phyloP scores from a whole-genome alignment of 2,888 invertebrate genomes.

The Euclidia mi region DNA sequence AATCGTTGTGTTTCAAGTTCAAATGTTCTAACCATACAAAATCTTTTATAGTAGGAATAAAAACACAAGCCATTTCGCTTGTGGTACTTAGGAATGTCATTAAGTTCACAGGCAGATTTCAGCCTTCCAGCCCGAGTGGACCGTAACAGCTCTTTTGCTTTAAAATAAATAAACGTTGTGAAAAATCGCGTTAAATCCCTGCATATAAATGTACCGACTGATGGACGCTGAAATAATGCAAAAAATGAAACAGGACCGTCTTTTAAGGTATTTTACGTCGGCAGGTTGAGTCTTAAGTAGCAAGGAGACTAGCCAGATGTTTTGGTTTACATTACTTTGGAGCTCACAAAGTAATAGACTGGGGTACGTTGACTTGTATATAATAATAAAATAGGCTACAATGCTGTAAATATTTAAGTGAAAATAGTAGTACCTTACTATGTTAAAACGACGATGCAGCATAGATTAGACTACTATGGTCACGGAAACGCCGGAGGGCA shows the following conservation, averaged over 20 bases:
- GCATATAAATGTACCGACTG: constrained; percentile 24
- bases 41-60: neutral
- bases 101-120: constrained; percentile 4
- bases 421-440: too few species aligned
- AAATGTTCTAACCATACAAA: too few species aligned
- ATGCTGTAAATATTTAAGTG: too few species aligned
- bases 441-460: too few species aligned
- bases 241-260: constrained; percentile 22
- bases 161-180: constrained; percentile 8
- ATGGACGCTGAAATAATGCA: constrained; percentile 39
- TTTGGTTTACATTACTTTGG: neutral
- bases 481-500: too few species aligned
- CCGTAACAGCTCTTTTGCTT: constrained; percentile 4
- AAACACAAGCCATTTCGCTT: neutral
- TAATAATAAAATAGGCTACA: too few species aligned
- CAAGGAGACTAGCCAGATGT: neutral
- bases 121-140: constrained; percentile 6
- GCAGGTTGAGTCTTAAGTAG: neutral
- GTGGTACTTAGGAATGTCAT: constrained; percentile 2
- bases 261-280: constrained; percentile 3
- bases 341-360: too few species aligned
- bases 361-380: too few species aligned
- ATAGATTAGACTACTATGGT: too few species aligned
- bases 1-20: too few species aligned
- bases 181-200: constrained; percentile 34